Conservation (phyloP, 2,888 invertebrate genomes). For the Trachelus tabidus region DNA sequence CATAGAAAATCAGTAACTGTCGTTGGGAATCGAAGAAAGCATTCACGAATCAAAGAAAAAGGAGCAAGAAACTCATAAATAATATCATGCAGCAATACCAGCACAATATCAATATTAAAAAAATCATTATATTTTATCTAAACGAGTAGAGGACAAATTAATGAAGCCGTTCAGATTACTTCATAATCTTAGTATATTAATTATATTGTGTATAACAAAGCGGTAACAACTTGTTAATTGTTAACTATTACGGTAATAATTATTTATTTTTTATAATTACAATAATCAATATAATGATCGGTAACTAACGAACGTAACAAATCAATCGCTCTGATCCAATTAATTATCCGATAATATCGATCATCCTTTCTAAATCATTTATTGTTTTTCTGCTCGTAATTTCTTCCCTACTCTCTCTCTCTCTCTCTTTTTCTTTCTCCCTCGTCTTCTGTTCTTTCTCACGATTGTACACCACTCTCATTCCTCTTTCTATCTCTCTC, state of each 20-base stretch:
- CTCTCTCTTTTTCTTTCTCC: neutral
- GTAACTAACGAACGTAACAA: slow-evolving; percentile 58
- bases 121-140: neutral
- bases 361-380: slow-evolving; percentile 44
- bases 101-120: neutral
- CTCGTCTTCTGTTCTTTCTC: neutral
- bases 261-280: slow-evolving; percentile 61
- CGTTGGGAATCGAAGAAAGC: neutral
- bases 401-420: slow-evolving; percentile 1
- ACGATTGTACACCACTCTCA: neutral
- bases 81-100: neutral
- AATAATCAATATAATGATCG: slow-evolving; percentile 62
- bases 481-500: slow-evolving; percentile 3
- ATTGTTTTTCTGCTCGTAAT: slow-evolving; percentile 29
- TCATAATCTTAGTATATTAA: slow-evolving; percentile 63
- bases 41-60: neutral
- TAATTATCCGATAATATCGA: slow-evolving; percentile 46
- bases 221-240: slow-evolving; percentile 65
- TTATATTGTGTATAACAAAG: slow-evolving; percentile 66
- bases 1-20: neutral
- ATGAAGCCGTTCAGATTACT: slow-evolving; percentile 44
- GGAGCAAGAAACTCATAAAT: neutral
- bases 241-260: slow-evolving; percentile 64
- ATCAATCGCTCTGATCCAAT: slow-evolving; percentile 45
- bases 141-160: slow-evolving; percentile 58